Conservation (phyloP, 64 coral and sea anemone species). For the Stichodactyla mertensii region DNA sequence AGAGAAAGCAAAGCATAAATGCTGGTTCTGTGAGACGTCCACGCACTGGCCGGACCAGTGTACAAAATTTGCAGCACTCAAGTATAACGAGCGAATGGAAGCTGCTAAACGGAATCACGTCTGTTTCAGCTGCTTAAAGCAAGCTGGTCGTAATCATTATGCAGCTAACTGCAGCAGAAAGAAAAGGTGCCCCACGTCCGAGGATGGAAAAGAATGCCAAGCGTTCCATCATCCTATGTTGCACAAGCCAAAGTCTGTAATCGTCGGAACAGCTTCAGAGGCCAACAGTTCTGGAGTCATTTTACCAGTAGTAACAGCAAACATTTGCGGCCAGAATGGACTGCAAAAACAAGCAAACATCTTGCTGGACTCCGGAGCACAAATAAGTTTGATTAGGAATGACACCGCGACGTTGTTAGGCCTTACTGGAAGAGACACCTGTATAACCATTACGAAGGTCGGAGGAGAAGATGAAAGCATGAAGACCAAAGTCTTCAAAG, state of each 20-base stretch:
- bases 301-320: conserved; percentile 37
- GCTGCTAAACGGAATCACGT: conserved; percentile 39
- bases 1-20: conserved; percentile 7
- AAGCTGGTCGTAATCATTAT: conserved; percentile 22
- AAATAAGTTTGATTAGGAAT: conserved; percentile 42
- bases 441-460: conserved; percentile 55
- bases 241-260: background rate
- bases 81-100: conserved; percentile 5
- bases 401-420: conserved; percentile 29
- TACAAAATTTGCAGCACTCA: conserved; percentile 14
- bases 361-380: conserved; percentile 62
- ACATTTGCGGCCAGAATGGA: conserved; percentile 5
- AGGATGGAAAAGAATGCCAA: background rate
- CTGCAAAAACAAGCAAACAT: conserved; percentile 49
- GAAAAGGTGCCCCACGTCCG: background rate
- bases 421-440: conserved; percentile 34
- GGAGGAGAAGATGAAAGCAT: conserved; percentile 54
- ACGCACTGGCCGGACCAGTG: conserved; percentile 45
- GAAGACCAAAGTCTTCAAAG: conserved; percentile 41
- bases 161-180: background rate
- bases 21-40: conserved; percentile 36
- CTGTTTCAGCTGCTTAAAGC: conserved; percentile 57
- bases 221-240: background rate
- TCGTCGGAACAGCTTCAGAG: too few relatives aligned
- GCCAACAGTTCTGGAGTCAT: background rate